Conservation (phyloP, 2,113 vertebrate genomes). For the Ageneiosus marmoratus region DNA sequence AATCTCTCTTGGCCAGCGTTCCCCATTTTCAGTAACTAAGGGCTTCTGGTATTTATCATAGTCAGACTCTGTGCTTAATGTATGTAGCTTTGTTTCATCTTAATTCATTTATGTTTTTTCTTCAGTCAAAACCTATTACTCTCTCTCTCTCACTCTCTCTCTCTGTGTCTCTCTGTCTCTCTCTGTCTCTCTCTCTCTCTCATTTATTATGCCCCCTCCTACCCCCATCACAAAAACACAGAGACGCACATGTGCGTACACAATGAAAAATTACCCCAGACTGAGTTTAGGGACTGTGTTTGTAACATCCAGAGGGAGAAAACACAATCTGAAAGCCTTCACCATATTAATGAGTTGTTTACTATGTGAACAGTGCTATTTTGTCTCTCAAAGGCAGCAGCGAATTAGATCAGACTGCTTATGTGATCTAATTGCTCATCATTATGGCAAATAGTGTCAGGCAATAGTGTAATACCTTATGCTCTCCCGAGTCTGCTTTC, state of each 20-base stretch:
- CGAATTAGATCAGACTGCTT: slow-evolving; percentile 44
- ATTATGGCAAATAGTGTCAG: slow-evolving; percentile 35
- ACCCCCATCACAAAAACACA: slow-evolving; percentile 29
- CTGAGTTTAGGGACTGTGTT: slow-evolving; percentile 28
- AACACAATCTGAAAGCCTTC: slow-evolving; percentile 30
- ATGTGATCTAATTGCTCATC: slow-evolving; percentile 55
- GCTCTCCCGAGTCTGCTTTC: slow-evolving; percentile 24
- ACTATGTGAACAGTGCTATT: slow-evolving; percentile 46
- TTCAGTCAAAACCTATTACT: slow-evolving; percentile 48
- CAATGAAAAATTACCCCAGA: slow-evolving; percentile 35
- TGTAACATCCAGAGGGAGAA: slow-evolving; percentile 29
- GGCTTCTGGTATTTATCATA: slow-evolving; percentile 51
- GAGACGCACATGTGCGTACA: slow-evolving; percentile 16
- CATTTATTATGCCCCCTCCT: slow-evolving; percentile 17
- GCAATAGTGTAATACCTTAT: slow-evolving; percentile 27
- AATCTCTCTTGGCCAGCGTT: slow-evolving; percentile 54
- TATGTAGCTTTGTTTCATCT: slow-evolving; percentile 50
- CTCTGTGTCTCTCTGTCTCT: slow-evolving; percentile 11
- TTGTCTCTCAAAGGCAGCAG: slow-evolving; percentile 40
- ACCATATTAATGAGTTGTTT: slow-evolving; percentile 50
- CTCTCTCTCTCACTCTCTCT: slow-evolving; percentile 16
- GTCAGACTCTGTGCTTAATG: slow-evolving; percentile 41
- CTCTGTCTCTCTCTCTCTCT: neutral
- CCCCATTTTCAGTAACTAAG: slow-evolving; percentile 31
- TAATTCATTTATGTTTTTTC: slow-evolving; percentile 51